These are phyloP conservation scores for Tinea trinotella DNA, from an alignment of 2,888 invertebrate genomes.

Conservation along the genomic window DNA sequence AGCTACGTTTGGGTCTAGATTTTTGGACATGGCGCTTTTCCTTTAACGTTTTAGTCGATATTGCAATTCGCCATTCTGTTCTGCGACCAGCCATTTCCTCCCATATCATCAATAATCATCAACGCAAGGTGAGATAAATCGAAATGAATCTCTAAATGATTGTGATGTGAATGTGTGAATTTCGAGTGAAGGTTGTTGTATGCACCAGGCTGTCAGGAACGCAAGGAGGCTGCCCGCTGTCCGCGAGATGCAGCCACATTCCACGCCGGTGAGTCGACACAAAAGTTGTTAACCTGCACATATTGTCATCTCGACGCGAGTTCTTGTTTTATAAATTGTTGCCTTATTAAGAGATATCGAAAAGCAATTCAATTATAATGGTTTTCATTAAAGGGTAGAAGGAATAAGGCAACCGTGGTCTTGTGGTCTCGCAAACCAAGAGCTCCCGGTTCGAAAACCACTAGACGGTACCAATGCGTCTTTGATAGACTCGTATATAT, in stretches of 20 bases:
- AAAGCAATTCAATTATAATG: constrained; percentile 34
- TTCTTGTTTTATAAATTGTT: constrained; percentile 18
- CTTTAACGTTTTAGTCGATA: too few relatives aligned
- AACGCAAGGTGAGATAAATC: too few relatives aligned
- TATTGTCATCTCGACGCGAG: constrained; percentile 21
- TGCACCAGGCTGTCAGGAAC: constrained; percentile 2
- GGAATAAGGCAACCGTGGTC: constrained; percentile 33
- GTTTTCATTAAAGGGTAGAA: constrained; percentile 34
- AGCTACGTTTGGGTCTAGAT: too few relatives aligned
- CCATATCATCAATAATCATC: too few relatives aligned
- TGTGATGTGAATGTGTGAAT: constrained; percentile 2
- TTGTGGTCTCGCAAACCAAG: too few relatives aligned
- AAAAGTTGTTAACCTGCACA: constrained; percentile 15
- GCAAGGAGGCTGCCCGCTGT: constrained; percentile 14
- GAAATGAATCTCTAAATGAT: too few relatives aligned
- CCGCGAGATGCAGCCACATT: constrained; percentile 36
- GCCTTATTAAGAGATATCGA: neutral
- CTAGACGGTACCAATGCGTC: too few relatives aligned
- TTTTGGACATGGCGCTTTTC: too few relatives aligned
- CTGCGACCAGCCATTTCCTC: too few relatives aligned
- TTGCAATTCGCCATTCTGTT: too few relatives aligned
- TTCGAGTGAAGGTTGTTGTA: constrained; percentile 2
- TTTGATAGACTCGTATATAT: too few relatives aligned
- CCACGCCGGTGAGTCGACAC: constrained; percentile 49
- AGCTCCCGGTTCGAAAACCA: too few relatives aligned